These are phyloP conservation scores for Helogale parvula DNA, from an alignment of 2,113 vertebrate genomes.

Conservation along the genomic window DNA sequence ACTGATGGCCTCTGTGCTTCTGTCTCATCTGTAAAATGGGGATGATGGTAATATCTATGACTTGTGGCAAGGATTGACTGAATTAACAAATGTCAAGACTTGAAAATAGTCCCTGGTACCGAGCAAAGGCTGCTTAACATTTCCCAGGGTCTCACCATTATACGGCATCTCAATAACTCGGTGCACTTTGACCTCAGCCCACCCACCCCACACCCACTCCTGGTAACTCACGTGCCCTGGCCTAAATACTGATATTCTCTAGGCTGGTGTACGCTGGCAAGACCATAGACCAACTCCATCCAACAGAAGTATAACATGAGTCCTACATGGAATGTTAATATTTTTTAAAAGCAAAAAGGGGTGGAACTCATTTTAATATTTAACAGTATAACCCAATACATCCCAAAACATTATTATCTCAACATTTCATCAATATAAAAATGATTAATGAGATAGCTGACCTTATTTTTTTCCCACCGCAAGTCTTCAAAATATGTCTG, in stretches of 20 bases:
- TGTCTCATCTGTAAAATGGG: not conserved
- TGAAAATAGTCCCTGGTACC: not conserved
- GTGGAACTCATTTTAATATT: slow-evolving; percentile 8
- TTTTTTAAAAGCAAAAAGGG: not conserved
- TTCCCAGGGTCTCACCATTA: not conserved
- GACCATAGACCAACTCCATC: not conserved
- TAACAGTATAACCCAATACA: not conserved
- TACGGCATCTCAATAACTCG: not conserved
- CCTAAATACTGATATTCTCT: not conserved
- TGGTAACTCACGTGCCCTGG: not conserved
- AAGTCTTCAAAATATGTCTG: not conserved
- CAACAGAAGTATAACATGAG: not conserved
- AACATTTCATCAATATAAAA: slow-evolving; percentile 11
- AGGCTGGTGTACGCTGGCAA: not conserved
- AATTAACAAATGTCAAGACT: not conserved
- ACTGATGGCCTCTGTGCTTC: not conserved
- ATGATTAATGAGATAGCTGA: not conserved
- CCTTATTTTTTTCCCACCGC: not conserved
- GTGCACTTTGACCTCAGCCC: not conserved
- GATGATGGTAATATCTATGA: not conserved
- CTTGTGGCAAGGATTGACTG: not conserved
- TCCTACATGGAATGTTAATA: not conserved
- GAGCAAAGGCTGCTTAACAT: not conserved
- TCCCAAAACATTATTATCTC: not conserved
- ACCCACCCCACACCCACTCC: not conserved